A percentile compares a stretch with the other conserved stretches of the same genome.
Evolutionary conservation across 2,113 vertebrate genomes (phyloP).

Genomic region (Regulus satrapa): DNA sequence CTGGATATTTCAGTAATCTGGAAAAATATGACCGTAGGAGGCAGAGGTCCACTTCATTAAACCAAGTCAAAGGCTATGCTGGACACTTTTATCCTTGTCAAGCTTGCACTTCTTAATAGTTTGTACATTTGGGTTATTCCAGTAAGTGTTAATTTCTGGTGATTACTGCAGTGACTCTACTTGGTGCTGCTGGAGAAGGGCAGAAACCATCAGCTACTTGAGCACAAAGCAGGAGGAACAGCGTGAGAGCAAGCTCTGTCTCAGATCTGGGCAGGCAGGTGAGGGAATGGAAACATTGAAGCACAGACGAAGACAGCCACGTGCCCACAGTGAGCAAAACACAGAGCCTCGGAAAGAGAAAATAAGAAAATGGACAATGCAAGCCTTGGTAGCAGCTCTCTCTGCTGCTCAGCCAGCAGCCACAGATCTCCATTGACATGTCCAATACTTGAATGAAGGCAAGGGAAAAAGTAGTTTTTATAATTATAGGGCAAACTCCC

Average conservation of each 20-base stretch:
- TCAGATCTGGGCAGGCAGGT: not conserved
- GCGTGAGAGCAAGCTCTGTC: not conserved
- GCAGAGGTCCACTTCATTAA: not conserved
- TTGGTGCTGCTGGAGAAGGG: not conserved
- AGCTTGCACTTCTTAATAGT: not conserved
- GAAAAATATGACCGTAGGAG: not conserved
- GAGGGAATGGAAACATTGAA: fast-evolving
- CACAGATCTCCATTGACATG: not conserved
- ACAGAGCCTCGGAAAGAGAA: not conserved
- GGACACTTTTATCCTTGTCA: not conserved
- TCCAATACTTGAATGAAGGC: not conserved
- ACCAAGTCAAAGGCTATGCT: not conserved
- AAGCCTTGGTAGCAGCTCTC: not conserved
- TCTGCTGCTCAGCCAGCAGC: not conserved
- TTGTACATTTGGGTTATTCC: not conserved
- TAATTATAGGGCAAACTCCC: not conserved
- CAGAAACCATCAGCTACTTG: not conserved
- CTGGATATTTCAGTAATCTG: not conserved
- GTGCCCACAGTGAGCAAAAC: not conserved
- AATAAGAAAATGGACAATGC: not conserved
- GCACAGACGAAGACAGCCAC: not conserved
- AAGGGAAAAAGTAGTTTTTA: not conserved
- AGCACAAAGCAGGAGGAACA: not conserved
- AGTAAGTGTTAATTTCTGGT: not conserved
- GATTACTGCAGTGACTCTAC: not conserved